Evolutionary conservation across 2,888 invertebrate species (phyloP).

Genomic region (Oxycera nigricornis): DNA sequence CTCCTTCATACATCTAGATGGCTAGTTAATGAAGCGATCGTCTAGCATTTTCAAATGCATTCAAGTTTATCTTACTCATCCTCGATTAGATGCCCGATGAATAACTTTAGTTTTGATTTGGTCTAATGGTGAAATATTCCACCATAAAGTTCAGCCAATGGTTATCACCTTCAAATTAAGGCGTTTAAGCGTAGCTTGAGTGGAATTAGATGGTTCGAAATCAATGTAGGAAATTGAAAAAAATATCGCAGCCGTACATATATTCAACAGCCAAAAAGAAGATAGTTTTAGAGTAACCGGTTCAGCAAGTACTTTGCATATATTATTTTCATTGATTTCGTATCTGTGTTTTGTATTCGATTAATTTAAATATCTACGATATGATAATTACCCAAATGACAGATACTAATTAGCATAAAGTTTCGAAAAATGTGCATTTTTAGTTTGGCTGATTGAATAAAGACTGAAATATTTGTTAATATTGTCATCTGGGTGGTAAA

Average conservation of each 20-base stretch:
- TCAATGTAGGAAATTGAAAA: not conserved
- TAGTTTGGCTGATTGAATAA: not conserved
- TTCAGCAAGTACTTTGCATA: not conserved
- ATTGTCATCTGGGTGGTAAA: not conserved
- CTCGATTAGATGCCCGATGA: not conserved
- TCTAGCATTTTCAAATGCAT: not conserved
- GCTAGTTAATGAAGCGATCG: too few species aligned
- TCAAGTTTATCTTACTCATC: not conserved
- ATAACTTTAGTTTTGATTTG: slow-evolving; percentile 14
- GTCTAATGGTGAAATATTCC: not conserved
- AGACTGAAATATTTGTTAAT: not conserved
- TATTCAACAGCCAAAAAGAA: not conserved
- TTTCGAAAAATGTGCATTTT: not conserved
- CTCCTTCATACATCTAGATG: too few species aligned
- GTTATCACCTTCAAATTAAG: slow-evolving; percentile 12
- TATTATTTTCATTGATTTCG: not conserved
- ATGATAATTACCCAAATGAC: not conserved
- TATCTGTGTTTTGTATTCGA: slow-evolving; percentile 14
- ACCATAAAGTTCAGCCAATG: slow-evolving; percentile 23
- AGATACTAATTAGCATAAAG: not conserved
- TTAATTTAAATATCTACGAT: slow-evolving; percentile 6
- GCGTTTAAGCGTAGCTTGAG: not conserved
- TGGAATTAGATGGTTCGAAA: not conserved
- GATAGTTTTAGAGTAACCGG: not conserved
- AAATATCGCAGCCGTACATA: not conserved